A percentile compares a stretch with the other conserved stretches of the same genome.
Conservation (phyloP, 1,140 invertebrate species). For the Drosophila kepulauana region DNA sequence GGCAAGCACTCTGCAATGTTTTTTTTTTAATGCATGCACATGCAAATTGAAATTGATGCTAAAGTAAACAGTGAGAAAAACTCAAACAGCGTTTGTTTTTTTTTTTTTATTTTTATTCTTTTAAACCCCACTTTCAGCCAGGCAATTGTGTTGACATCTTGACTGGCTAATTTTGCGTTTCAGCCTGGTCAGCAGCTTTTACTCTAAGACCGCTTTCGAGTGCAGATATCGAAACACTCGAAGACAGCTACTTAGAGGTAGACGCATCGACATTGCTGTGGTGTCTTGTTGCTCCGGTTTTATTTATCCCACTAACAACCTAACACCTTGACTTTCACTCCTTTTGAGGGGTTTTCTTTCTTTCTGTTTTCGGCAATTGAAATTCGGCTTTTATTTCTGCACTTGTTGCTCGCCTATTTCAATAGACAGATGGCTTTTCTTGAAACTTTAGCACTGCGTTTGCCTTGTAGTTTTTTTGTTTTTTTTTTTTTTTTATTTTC, state of each 20-base stretch:
- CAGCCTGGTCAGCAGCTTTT: background rate
- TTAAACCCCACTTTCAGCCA: constrained; percentile 2
- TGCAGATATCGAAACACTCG: background rate
- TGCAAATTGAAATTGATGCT: constrained; percentile 84
- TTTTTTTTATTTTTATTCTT: constrained; percentile 7
- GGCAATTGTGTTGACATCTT: constrained; percentile 68
- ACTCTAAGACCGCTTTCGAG: background rate
- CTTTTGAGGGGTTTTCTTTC: constrained; percentile 12
- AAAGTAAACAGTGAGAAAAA: constrained; percentile 70
- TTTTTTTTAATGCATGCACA: constrained; percentile 39
- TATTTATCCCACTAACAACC: constrained; percentile 12
- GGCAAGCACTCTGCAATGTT: background rate
- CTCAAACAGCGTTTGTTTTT: constrained; percentile 33
- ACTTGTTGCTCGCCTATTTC: constrained; percentile 66
- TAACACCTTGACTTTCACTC: constrained; percentile 41
- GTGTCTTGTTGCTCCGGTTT: constrained; percentile 6
- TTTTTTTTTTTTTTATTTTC: no score
- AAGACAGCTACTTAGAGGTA: background rate
- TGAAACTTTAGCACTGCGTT: constrained; percentile 55
- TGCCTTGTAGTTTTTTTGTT: constrained; percentile 54
- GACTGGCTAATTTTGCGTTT: constrained; percentile 17
- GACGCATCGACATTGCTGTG: background rate
- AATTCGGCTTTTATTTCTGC: constrained; percentile 60
- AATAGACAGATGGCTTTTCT: constrained; percentile 54
- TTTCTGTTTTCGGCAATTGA: constrained; percentile 42